A percentile compares a stretch with the other conserved stretches of the same genome.
Conservation (phyloP, 1,140 invertebrate genomes). For the Drosophila oshimai region DNA sequence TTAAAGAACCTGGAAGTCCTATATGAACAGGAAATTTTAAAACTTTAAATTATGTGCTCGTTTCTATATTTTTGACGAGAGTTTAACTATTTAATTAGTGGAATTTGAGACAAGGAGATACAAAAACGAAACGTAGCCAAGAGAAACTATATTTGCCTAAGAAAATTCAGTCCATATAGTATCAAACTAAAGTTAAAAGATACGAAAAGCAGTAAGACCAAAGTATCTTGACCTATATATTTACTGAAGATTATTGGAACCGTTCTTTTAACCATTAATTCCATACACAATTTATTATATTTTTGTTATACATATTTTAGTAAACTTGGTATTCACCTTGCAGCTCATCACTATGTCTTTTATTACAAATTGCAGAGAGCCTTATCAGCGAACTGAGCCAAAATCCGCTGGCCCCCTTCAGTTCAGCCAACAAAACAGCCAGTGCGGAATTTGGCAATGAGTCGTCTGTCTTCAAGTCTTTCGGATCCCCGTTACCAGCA, state of each 20-base stretch:
- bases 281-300: not conserved
- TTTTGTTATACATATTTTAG: not conserved
- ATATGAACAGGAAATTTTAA: conserved; percentile 22
- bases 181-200: no score
- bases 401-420: conserved; percentile 17
- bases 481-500: conserved; percentile 1
- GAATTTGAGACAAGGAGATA: no score
- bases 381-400: conserved; percentile 51
- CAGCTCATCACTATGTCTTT: not conserved
- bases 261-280: not conserved
- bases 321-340: not conserved
- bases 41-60: not conserved
- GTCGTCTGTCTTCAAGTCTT: conserved; percentile 2
- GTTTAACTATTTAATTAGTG: no score
- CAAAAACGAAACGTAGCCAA: no score
- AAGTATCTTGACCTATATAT: no score
- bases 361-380: conserved; percentile 48
- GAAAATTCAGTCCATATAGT: no score
- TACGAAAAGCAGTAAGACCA: no score
- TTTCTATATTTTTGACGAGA: not conserved
- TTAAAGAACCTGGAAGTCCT: conserved; percentile 29
- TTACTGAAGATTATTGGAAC: no score
- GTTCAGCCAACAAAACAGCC: conserved; percentile 17
- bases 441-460: conserved; percentile 20
- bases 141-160: no score